Conservation (phyloP, 2,888 invertebrate species). For the Euzophera pinguis region DNA sequence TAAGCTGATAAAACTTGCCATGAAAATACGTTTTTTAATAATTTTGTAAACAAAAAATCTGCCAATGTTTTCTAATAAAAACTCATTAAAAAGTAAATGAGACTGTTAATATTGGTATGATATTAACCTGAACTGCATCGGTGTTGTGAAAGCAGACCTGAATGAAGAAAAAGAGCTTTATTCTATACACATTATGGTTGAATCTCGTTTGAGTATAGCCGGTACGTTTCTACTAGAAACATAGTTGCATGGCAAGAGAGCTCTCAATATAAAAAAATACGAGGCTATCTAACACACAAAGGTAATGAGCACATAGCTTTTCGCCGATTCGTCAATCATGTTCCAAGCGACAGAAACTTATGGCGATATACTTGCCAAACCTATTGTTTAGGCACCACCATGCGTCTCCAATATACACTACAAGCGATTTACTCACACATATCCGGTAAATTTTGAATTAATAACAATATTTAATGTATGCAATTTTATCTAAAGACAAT, state of each 20-base stretch:
- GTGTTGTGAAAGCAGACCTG: conserved; percentile 4
- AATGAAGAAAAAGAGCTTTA: conserved; percentile 6
- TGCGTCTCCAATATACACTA: conserved; percentile 71
- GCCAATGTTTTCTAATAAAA: background rate
- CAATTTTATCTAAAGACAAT: conserved; percentile 19
- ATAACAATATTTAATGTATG: conserved; percentile 28
- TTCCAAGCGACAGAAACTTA: conserved; percentile 60
- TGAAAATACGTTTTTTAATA: conserved; percentile 7
- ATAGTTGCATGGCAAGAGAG: conserved; percentile 52
- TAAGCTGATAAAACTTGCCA: conserved; percentile 26
- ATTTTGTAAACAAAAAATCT: background rate
- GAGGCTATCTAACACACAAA: conserved; percentile 60
- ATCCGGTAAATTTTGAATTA: conserved; percentile 56
- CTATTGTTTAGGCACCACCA: conserved; percentile 59
- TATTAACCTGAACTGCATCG: conserved; percentile 12
- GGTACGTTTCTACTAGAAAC: conserved; percentile 23
- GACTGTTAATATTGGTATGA: background rate
- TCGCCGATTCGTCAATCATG: conserved; percentile 49
- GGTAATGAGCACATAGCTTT: conserved; percentile 53
- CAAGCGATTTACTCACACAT: conserved; percentile 73
- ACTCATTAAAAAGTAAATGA: background rate
- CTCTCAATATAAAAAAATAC: conserved; percentile 37
- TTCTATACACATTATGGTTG: background rate
- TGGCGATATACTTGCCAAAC: conserved; percentile 55
- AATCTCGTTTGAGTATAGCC: background rate